Evolutionary conservation across 1,140 invertebrate species (phyloP).

Genomic region (Meloidogyne chitwoodi): DNA sequence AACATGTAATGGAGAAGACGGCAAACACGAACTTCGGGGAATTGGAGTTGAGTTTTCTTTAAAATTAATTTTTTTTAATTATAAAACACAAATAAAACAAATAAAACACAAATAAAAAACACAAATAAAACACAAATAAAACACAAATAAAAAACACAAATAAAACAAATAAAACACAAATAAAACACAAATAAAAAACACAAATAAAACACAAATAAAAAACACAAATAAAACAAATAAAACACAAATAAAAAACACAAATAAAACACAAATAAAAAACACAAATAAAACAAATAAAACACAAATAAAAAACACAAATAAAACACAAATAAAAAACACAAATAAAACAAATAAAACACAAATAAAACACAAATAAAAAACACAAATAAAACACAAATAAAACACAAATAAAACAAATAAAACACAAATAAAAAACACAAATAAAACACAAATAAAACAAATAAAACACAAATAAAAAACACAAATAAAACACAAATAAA

Average conservation of each 20-base stretch:
- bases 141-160: neutral
- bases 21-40: constrained; percentile 67
- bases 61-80: constrained; percentile 4
- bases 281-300: neutral
- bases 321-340: neutral
- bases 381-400: neutral
- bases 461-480: no score
- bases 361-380: no score
- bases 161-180: neutral
- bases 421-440: neutral
- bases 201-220: neutral
- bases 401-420: neutral
- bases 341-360: neutral
- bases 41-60: constrained; percentile 43
- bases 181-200: neutral
- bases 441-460: neutral
- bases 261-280: neutral
- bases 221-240: neutral
- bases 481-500: neutral
- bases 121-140: neutral
- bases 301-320: neutral
- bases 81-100: neutral
- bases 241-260: neutral
- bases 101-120: neutral
- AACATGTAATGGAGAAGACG: constrained; percentile 78